Evolutionary conservation across 2,797 vertebrate species (phyloP).

Genomic region (Heteromormyrus szaboi): DNA sequence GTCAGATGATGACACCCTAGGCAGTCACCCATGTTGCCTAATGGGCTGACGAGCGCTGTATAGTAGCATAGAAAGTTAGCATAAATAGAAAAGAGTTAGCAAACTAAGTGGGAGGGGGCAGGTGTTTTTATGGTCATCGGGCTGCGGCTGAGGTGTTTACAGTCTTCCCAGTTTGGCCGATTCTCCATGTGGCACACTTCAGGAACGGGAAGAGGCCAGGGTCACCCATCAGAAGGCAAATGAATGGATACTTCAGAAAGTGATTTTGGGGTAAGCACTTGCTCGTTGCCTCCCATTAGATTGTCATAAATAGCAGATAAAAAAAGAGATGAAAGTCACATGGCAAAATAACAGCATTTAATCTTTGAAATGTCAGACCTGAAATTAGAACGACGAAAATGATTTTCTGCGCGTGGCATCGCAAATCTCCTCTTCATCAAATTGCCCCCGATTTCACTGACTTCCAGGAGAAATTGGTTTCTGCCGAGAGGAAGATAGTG

Average conservation of each 20-base stretch:
- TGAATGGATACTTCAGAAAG: constrained; percentile 26
- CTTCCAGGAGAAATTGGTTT: constrained; percentile 68
- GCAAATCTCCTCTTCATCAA: constrained; percentile 56
- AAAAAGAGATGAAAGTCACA: constrained; percentile 37
- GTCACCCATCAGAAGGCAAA: constrained; percentile 21
- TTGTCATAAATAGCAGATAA: constrained; percentile 47
- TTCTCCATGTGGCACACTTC: constrained; percentile 22
- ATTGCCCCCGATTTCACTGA: constrained; percentile 58
- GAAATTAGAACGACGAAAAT: constrained; percentile 61
- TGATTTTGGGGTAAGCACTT: constrained; percentile 34
- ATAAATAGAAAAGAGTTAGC: neutral
- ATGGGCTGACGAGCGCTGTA: neutral
- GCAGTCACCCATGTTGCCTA: neutral
- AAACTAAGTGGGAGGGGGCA: neutral
- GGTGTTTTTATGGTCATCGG: neutral
- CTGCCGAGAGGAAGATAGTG: constrained; percentile 60
- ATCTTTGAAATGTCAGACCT: constrained; percentile 61
- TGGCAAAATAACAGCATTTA: constrained; percentile 44
- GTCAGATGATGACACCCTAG: neutral
- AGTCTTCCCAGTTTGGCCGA: constrained; percentile 12
- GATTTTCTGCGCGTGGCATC: constrained; percentile 48
- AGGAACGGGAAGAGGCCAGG: neutral
- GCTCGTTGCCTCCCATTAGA: constrained; percentile 40
- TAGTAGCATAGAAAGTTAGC: neutral
- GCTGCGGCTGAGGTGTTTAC: constrained; percentile 14